Conservation (phyloP, 2,888 invertebrate species). For the Cylindroiulus punctatus region DNA sequence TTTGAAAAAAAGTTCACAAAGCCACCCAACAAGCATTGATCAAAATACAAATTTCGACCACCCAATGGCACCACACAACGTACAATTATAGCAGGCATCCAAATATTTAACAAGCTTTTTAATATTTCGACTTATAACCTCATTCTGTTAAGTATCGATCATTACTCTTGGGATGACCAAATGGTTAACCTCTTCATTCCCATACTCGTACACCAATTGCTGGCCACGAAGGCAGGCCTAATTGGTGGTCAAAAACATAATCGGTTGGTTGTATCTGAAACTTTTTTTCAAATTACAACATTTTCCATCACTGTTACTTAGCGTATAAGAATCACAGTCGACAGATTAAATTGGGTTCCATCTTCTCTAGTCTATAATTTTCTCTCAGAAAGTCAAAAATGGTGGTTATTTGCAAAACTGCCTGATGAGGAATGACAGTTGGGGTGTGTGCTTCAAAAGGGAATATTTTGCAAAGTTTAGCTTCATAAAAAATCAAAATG, state of each 20-base stretch:
- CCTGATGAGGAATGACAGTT: conserved; percentile 21
- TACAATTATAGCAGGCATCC: not conserved
- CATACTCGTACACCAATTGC: not conserved
- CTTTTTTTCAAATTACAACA: not conserved
- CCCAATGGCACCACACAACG: not conserved
- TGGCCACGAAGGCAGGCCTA: not conserved
- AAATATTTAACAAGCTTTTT: conserved; percentile 17
- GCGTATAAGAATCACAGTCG: not conserved
- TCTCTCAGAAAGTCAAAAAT: not conserved
- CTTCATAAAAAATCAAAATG: not conserved
- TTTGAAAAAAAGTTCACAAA: not conserved
- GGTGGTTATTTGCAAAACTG: conserved; percentile 29
- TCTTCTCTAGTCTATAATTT: conserved; percentile 34
- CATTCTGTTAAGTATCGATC: not conserved
- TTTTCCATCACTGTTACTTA: conserved; percentile 36
- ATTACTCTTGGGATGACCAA: not conserved
- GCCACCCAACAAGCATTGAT: conserved; percentile 21
- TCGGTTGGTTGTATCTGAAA: conserved; percentile 30
- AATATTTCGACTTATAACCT: not conserved
- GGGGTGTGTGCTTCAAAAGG: conserved; percentile 25
- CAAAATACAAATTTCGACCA: conserved; percentile 36
- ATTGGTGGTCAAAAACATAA: conserved; percentile 19
- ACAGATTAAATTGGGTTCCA: conserved; percentile 47
- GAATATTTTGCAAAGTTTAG: conserved; percentile 39
- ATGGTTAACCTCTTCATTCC: conserved; percentile 4